Percentiles rank a stretch among this genome's conserved stretches.
Conservation (phyloP, 2,113 vertebrate species). For the Oryzias melastigma region DNA sequence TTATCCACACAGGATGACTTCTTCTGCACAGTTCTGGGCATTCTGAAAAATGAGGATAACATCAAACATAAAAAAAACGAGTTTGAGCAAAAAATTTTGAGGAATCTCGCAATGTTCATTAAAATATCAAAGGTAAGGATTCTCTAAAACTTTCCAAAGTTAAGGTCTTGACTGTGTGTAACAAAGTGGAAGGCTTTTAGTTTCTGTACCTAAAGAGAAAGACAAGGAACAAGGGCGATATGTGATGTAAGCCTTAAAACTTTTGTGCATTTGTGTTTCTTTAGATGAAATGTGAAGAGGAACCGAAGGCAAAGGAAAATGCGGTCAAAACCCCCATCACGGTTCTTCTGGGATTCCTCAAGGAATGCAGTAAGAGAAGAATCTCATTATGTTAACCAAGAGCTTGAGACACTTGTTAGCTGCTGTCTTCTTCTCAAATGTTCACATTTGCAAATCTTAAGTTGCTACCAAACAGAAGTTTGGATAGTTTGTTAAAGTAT, state of each 20-base stretch:
- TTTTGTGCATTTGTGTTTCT: conserved; percentile 2
- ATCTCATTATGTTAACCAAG: not conserved
- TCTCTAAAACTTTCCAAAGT: not conserved
- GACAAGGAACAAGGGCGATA: too few relatives aligned
- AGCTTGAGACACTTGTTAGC: too few relatives aligned
- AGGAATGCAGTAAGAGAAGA: rapidly evolving
- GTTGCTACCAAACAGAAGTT: too few relatives aligned
- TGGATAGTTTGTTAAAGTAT: too few relatives aligned
- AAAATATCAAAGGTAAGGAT: conserved; percentile 7
- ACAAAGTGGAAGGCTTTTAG: too few relatives aligned
- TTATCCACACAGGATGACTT: conserved; percentile 33
- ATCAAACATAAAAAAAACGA: rapidly evolving
- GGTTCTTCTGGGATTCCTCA: rapidly evolving
- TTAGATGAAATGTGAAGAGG: conserved; percentile 22
- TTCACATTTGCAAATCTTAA: too few relatives aligned
- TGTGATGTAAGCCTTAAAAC: not conserved
- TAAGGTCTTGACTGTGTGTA: too few relatives aligned
- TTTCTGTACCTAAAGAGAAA: too few relatives aligned
- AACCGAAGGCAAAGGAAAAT: rapidly evolving
- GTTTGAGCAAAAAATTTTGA: not conserved
- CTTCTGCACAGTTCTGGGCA: conserved; percentile 55
- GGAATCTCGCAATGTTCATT: rapidly evolving
- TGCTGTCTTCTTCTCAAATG: too few relatives aligned
- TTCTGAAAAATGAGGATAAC: not conserved
- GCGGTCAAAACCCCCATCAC: rapidly evolving